A percentile compares a stretch with the other conserved stretches of the same genome.
phyloP scores from a whole-genome alignment of 2,797 vertebrate species.

The Liparis tanakae region DNA sequence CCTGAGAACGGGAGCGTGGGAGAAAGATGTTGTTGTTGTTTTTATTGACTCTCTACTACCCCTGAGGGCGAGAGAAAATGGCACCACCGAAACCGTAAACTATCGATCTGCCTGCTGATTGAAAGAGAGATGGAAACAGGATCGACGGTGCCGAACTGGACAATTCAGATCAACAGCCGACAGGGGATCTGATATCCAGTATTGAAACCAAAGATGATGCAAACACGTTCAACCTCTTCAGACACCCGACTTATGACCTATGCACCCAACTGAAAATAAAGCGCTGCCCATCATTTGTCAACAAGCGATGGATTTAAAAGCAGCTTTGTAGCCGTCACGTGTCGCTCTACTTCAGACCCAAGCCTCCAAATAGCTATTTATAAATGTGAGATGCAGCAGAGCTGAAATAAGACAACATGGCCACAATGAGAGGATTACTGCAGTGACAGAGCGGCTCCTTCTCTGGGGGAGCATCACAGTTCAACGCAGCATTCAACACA shows the following conservation, averaged over 20 bases:
- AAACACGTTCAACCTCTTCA: neutral
- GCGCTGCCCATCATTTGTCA: neutral
- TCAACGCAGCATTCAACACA: neutral
- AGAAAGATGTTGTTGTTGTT: conserved; percentile 1
- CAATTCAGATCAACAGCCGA: neutral
- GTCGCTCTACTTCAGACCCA: neutral
- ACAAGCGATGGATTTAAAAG: neutral
- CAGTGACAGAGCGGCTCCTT: neutral
- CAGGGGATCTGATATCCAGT: neutral
- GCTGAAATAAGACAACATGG: neutral
- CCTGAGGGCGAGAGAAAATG: conserved; percentile 48
- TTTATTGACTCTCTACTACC: conserved; percentile 44
- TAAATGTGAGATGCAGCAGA: neutral
- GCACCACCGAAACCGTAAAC: conserved; percentile 56
- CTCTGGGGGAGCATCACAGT: neutral
- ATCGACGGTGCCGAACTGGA: conserved; percentile 8
- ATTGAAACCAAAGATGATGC: neutral
- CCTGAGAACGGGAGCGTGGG: neutral
- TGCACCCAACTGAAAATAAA: neutral
- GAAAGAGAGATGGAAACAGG: neutral
- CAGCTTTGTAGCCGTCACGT: neutral
- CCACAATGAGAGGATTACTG: conserved; percentile 1
- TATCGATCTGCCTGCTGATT: conserved; percentile 41
- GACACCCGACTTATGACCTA: no score
- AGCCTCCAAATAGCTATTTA: no score